These are phyloP conservation scores for Pristionchus japonicus DNA, from an alignment of 2,888 invertebrate species.

Conservation along the genomic window DNA sequence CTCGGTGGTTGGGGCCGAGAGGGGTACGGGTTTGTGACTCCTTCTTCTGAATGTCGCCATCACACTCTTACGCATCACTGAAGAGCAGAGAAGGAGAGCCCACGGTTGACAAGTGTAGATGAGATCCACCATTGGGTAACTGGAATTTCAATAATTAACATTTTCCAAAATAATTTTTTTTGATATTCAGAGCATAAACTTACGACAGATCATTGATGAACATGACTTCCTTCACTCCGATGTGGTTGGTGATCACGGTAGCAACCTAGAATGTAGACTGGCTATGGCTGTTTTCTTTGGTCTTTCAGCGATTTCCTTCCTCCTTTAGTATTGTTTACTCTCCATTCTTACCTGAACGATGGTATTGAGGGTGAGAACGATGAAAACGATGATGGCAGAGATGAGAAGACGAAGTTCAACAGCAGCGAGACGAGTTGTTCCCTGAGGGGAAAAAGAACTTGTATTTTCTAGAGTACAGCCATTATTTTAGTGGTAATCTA, in stretches of 20 bases:
- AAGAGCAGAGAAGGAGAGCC: conserved; percentile 41
- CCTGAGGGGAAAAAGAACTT: background rate
- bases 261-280: background rate
- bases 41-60: background rate
- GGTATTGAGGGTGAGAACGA: conserved; percentile 44
- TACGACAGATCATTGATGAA: conserved; percentile 44
- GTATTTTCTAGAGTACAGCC: too few relatives aligned
- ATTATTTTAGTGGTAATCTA: too few relatives aligned
- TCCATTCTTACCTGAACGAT: conserved; percentile 21
- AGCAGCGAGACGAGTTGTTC: conserved; percentile 27
- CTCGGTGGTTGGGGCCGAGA: conserved; percentile 29
- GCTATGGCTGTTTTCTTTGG: background rate
- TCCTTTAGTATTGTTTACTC: background rate
- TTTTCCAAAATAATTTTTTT: too few relatives aligned
- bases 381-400: conserved; percentile 41
- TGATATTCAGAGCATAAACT: background rate
- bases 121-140: conserved; percentile 43
- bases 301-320: background rate
- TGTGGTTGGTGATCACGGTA: conserved; percentile 37
- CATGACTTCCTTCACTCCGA: conserved; percentile 44
- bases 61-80: conserved; percentile 40
- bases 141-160: background rate
- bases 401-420: conserved; percentile 45
- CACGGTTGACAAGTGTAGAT: conserved; percentile 47
- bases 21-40: conserved; percentile 16